phyloP scores from a whole-genome alignment of 2,797 vertebrate genomes.

The Pipistrellus kuhlii region DNA sequence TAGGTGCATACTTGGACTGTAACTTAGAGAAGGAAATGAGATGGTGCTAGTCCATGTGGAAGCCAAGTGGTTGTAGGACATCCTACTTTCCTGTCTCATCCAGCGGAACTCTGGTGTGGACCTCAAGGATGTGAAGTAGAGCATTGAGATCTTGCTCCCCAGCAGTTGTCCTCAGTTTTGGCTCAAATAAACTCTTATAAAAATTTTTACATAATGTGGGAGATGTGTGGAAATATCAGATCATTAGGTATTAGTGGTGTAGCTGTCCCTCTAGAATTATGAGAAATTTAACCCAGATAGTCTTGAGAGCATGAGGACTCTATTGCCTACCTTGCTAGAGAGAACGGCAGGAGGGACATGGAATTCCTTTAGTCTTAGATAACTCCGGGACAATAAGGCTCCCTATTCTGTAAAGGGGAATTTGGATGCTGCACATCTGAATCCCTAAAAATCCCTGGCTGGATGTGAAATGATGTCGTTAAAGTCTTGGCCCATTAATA shows the following conservation, averaged over 20 bases:
- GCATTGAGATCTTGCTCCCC: neutral
- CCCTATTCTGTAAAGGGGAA: neutral
- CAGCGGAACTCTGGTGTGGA: neutral
- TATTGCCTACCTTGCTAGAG: neutral
- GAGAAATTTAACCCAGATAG: slow-evolving; percentile 40
- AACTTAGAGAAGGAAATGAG: neutral
- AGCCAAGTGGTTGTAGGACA: neutral
- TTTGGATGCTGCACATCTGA: neutral
- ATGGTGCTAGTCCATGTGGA: neutral
- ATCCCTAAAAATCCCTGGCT: neutral
- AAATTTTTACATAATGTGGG: neutral
- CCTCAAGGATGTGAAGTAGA: neutral
- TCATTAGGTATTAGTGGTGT: slow-evolving; percentile 20
- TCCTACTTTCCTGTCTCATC: neutral
- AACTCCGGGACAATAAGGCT: neutral
- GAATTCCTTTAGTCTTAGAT: neutral
- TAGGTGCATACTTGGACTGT: neutral
- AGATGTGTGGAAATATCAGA: neutral
- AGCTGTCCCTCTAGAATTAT: slow-evolving; percentile 12
- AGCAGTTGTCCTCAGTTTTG: neutral
- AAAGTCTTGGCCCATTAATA: slow-evolving; percentile 16
- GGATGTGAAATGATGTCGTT: neutral
- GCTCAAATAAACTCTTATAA: neutral
- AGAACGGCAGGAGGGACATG: neutral
- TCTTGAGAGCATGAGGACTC: neutral